Conservation (phyloP, 2,113 vertebrate species). For the Ictalurus punctatus region DNA sequence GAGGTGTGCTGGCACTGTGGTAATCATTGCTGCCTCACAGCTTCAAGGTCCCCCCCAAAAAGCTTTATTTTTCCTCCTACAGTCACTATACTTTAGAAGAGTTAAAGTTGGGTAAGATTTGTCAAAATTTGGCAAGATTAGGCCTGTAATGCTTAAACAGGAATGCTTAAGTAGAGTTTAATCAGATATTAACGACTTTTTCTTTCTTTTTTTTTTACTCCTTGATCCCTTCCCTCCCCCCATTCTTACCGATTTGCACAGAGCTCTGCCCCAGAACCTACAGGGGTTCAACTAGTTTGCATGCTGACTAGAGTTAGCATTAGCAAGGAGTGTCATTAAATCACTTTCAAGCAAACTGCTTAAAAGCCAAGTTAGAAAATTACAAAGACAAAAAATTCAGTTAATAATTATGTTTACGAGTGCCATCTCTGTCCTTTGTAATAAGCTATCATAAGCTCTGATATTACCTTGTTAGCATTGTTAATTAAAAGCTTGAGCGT, state of each 20-base stretch:
- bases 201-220: too few species aligned
- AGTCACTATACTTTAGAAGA: background rate
- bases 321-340: background rate
- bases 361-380: too few species aligned
- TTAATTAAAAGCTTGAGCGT: too few species aligned
- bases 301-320: background rate
- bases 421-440: too few species aligned
- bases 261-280: background rate
- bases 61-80: background rate
- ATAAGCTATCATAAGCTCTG: too few species aligned
- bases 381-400: background rate
- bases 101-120: too few species aligned
- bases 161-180: too few species aligned
- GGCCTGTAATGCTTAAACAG: too few species aligned
- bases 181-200: background rate
- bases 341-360: background rate
- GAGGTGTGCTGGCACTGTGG: background rate
- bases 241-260: background rate
- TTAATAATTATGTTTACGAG: background rate
- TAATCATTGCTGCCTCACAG: background rate
- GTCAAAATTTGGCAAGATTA: too few species aligned
- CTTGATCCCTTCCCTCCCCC: background rate
- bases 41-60: background rate
- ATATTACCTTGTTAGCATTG: too few species aligned
- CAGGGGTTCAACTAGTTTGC: background rate